Evolutionary conservation across 2,113 vertebrate genomes (phyloP), one percentile per base, ranked within the genome.

Genomic region (Nansenia antarctica): DNA sequence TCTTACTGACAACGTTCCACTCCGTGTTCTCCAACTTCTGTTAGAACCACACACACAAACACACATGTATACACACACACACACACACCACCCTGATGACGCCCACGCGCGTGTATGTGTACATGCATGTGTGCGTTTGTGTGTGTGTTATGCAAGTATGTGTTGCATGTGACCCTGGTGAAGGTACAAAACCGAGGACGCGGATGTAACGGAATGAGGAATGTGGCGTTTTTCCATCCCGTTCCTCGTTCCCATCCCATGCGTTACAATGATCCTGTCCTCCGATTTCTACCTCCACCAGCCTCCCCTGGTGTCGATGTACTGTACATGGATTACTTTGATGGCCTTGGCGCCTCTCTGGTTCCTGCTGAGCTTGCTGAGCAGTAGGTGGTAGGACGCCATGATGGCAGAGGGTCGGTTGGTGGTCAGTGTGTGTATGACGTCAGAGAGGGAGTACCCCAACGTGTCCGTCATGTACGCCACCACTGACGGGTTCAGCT

Each of bases 1-100:
- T 89, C 87, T 91, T 95, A 83, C 90, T 91, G 67, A 92, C 90
- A 76, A 93, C 90, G 90, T 88, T 93, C 87, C 92, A 94, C 84
- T 93, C 92, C 74, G 83, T 92, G 82, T 71, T 85, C 64, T 90
- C 85, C 75, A 80, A 71, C 78, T 90, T 92, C 94, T 92, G 82
- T 75, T 72, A 70, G 11, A 9, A 80, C 66, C 30, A 57, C 22
- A 39, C 15, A 55, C 22, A 42, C 7, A 55, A 34, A n/a, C 49
- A 45, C 24, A 29, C 30, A 60, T 57, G 20, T n/a, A 12, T 67
- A 42, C 5, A 18, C 31, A 60, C n/a, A n/a, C n/a, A n/a, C n/a
- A n/a, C n/a, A n/a, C n/a, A n/a, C n/a, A n/a, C n/a, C 49, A 20
- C 20, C 18, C 9, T 8, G 49, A 2, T 52, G n/a, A 52, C n/a